phyloP scores from a whole-genome alignment of 2,797 vertebrate genomes.

The Typhlichthys subterraneus region DNA sequence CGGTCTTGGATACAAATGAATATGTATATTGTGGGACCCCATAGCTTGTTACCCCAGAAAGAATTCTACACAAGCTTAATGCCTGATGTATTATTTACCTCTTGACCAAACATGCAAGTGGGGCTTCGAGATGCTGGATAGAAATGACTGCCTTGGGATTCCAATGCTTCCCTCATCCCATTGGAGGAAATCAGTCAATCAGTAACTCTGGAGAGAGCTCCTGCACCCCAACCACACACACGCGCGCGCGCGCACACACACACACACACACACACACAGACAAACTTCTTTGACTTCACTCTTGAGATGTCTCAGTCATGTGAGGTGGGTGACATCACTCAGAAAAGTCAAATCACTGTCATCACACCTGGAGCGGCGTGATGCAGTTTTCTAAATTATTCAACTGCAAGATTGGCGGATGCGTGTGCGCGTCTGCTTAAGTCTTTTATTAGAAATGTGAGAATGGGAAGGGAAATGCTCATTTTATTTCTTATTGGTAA shows the following conservation, averaged over 20 bases:
- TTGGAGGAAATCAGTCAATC: constrained; percentile 50
- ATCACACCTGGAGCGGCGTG: constrained; percentile 18
- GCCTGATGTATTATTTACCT: constrained; percentile 87
- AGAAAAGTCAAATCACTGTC: constrained; percentile 52
- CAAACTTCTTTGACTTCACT: constrained; percentile 59
- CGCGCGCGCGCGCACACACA: constrained; percentile 9
- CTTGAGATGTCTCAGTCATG: constrained; percentile 74
- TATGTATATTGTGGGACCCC: constrained; percentile 81
- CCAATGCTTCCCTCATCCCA: constrained; percentile 57
- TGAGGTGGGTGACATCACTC: constrained; percentile 62
- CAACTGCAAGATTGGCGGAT: neutral
- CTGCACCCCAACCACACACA: constrained; percentile 12
- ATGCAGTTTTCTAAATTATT: constrained; percentile 30
- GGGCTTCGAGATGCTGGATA: constrained; percentile 80
- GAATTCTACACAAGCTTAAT: constrained; percentile 82
- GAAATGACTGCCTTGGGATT: constrained; percentile 77
- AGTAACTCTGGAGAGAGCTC: constrained; percentile 51
- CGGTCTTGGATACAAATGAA: constrained; percentile 80
- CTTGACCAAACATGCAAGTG: constrained; percentile 85
- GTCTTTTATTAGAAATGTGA: neutral
- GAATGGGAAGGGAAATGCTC: constrained; percentile 14
- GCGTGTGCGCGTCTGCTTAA: constrained; percentile 2
- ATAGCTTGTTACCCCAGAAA: constrained; percentile 81
- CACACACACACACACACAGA: constrained; percentile 20
- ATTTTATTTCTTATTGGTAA: constrained; percentile 15